Evolutionary conservation across 2,113 vertebrate species (phyloP).

Genomic region (Mastomys coucha): DNA sequence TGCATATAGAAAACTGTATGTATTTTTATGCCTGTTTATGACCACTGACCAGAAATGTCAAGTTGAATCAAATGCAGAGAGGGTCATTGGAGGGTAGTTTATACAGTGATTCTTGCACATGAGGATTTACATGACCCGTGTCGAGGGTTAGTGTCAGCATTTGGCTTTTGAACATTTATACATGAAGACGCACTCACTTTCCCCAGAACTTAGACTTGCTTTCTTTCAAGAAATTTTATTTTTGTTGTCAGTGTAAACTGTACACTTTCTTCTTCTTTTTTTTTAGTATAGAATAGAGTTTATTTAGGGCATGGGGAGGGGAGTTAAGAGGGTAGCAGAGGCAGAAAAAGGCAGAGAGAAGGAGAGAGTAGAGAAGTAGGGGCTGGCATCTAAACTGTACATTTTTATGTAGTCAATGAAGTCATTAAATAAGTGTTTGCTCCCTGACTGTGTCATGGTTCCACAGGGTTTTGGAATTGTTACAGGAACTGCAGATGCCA

Average conservation of each 20-base stretch:
- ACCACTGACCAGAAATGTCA: background rate
- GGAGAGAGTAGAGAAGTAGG: too few relatives aligned
- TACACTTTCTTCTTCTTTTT: background rate
- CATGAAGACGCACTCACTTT: background rate
- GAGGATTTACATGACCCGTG: background rate
- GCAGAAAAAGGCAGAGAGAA: too few relatives aligned
- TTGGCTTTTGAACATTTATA: conserved; percentile 1
- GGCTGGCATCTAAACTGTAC: background rate
- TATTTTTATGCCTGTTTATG: background rate
- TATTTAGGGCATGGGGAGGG: too few relatives aligned
- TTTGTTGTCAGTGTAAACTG: conserved; percentile 31
- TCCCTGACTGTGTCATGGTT: background rate
- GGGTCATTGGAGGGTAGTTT: background rate
- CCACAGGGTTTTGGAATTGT: background rate
- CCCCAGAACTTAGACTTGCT: conserved; percentile 41
- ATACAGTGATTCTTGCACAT: background rate
- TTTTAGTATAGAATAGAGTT: too few relatives aligned
- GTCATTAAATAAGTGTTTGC: conserved; percentile 13
- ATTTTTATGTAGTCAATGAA: background rate
- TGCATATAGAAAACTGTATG: background rate
- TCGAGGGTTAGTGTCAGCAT: background rate
- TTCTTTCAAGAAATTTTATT: conserved; percentile 23
- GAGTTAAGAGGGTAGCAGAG: too few relatives aligned
- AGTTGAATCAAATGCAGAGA: background rate
- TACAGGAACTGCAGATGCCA: background rate